These are phyloP conservation scores for Alectura lathami DNA, from an alignment of 2,113 vertebrate genomes.

Conservation along the genomic window DNA sequence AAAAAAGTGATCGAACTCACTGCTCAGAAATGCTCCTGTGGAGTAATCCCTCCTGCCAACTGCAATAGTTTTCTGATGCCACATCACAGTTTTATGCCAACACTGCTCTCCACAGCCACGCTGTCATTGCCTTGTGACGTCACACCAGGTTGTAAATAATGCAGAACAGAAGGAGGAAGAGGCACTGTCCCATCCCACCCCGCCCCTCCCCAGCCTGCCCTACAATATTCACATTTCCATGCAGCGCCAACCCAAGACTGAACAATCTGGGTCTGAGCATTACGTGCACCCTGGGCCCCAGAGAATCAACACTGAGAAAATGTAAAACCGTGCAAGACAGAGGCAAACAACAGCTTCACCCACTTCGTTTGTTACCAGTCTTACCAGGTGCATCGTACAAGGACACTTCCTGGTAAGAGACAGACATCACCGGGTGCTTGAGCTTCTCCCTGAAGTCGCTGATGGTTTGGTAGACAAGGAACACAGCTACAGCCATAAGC, in stretches of 20 bases:
- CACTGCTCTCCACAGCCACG: neutral
- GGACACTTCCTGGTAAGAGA: constrained; percentile 93
- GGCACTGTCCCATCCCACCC: too few relatives aligned
- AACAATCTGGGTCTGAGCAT: neutral
- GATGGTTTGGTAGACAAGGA: constrained; percentile 97
- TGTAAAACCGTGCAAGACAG: neutral
- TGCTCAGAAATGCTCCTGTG: neutral
- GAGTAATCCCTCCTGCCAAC: neutral
- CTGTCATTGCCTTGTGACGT: neutral
- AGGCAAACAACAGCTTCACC: neutral
- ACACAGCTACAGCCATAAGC: constrained; percentile 89
- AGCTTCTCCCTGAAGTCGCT: constrained; percentile 92
- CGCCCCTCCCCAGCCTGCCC: fast-evolving
- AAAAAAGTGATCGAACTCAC: neutral
- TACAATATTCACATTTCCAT: neutral
- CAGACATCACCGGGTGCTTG: constrained; percentile 95
- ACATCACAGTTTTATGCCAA: neutral
- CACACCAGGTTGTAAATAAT: neutral
- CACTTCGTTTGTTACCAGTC: neutral
- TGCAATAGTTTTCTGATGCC: neutral
- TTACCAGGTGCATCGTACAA: constrained; percentile 89
- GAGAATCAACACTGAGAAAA: neutral
- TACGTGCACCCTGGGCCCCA: neutral
- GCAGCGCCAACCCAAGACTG: neutral
- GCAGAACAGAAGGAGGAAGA: neutral